phyloP scores from a whole-genome alignment of 2,797 vertebrate genomes.

The Myoxocephalus aenaeus region DNA sequence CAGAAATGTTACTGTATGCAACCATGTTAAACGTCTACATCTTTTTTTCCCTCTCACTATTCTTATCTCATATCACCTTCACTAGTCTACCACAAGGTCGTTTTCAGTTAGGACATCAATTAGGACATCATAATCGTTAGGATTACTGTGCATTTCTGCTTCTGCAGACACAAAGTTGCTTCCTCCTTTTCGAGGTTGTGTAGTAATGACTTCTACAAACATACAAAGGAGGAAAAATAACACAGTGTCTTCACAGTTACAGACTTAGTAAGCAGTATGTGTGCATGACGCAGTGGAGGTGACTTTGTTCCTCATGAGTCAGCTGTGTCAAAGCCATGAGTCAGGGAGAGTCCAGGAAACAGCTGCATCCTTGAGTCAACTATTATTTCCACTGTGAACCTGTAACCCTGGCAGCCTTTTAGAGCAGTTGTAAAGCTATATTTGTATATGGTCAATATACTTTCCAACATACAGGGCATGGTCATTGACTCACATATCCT shows the following conservation, averaged over 20 bases:
- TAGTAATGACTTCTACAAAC: conserved; percentile 6
- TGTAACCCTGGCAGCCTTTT: not conserved
- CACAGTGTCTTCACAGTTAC: not conserved
- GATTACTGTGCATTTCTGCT: not conserved
- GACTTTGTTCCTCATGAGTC: conserved; percentile 63
- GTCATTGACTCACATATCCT: not conserved
- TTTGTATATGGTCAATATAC: not conserved
- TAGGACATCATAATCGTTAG: too few relatives aligned
- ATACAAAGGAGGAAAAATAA: not conserved
- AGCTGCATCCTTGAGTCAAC: conserved; percentile 65
- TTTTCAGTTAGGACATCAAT: too few relatives aligned
- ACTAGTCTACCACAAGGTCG: not conserved
- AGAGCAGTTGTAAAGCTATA: conserved; percentile 21
- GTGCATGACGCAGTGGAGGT: conserved; percentile 20
- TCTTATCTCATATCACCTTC: not conserved
- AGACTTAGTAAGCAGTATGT: conserved; percentile 47
- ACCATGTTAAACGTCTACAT: not conserved
- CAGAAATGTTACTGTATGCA: not conserved
- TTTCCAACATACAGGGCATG: not conserved
- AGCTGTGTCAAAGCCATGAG: conserved; percentile 52
- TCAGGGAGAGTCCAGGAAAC: conserved; percentile 67
- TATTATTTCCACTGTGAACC: conserved; percentile 4
- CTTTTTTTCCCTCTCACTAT: not conserved
- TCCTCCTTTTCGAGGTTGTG: not conserved
- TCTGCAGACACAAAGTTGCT: not conserved